Evolutionary conservation across 2,888 invertebrate species (phyloP).

Genomic region (Drosophila mimica): DNA sequence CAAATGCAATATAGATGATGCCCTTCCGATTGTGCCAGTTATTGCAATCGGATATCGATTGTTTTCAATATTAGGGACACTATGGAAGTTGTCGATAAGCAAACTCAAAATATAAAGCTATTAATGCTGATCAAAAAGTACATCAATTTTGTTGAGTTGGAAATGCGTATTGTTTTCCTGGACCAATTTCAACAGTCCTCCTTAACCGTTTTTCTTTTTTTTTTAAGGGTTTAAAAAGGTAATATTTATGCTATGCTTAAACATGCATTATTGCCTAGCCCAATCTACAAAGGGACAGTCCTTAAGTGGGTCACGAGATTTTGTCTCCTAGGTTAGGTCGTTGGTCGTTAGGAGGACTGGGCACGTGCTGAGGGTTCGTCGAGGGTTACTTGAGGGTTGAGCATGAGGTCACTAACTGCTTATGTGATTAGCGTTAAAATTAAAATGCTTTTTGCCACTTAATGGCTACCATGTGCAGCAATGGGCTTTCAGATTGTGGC

Average conservation of each 20-base stretch:
- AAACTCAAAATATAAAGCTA: neutral
- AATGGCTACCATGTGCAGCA: constrained; percentile 13
- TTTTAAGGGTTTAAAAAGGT: neutral
- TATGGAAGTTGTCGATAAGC: neutral
- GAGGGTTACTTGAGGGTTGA: neutral
- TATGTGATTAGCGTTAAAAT: constrained; percentile 44
- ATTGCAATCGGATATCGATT: neutral
- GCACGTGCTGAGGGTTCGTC: neutral
- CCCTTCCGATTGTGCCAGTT: neutral
- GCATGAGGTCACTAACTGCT: constrained; percentile 32
- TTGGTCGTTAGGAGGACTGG: neutral
- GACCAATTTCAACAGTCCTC: neutral
- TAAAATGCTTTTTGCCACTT: constrained; percentile 25
- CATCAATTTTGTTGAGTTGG: neutral
- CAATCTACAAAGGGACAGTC: neutral
- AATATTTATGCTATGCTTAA: neutral
- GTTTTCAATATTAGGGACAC: neutral
- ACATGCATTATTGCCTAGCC: neutral
- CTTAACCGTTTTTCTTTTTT: neutral
- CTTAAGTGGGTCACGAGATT: constrained; percentile 1
- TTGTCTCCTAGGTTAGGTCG: neutral
- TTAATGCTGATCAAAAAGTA: neutral
- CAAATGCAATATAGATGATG: neutral
- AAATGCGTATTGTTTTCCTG: neutral
- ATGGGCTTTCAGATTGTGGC: constrained; percentile 7